A percentile compares a stretch with the other conserved stretches of the same genome.
Conservation (phyloP, 2,113 vertebrate genomes). For the Erythrolamprus reginae region DNA sequence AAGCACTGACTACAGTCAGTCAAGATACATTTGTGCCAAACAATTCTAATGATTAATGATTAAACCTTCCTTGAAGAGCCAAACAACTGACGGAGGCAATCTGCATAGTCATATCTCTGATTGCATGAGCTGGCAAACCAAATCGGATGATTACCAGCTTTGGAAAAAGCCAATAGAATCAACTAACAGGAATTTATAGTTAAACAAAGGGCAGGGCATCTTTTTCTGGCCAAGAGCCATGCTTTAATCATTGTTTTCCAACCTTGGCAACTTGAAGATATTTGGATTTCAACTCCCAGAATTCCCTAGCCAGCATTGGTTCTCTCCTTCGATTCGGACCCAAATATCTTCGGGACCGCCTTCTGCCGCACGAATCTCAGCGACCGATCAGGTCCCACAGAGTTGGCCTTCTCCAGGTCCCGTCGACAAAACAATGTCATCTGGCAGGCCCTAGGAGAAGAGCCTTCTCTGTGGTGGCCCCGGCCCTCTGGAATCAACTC, state of each 20-base stretch:
- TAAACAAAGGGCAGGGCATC: background rate
- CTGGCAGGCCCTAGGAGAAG: too few relatives aligned
- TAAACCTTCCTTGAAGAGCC: background rate
- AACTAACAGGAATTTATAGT: background rate
- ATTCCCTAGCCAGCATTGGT: too few relatives aligned
- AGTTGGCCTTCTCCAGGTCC: too few relatives aligned
- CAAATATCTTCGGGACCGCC: too few relatives aligned
- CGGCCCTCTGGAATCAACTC: too few relatives aligned
- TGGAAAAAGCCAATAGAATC: background rate
- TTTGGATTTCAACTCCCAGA: too few relatives aligned
- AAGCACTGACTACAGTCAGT: background rate
- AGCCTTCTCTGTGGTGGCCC: too few relatives aligned
- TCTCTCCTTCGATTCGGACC: too few relatives aligned
- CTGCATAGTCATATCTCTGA: background rate
- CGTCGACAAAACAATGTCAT: too few relatives aligned
- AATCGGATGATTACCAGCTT: background rate
- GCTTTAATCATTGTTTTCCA: background rate
- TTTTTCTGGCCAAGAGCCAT: background rate
- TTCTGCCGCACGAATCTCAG: too few relatives aligned
- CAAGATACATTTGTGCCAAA: background rate
- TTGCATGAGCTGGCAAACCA: background rate
- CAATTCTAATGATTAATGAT: background rate
- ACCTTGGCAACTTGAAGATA: too few relatives aligned
- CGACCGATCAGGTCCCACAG: too few relatives aligned
- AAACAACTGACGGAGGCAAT: background rate